These are phyloP conservation scores for Amia ocellicauda DNA, from an alignment of 2,113 vertebrate species.

Conservation along the genomic window DNA sequence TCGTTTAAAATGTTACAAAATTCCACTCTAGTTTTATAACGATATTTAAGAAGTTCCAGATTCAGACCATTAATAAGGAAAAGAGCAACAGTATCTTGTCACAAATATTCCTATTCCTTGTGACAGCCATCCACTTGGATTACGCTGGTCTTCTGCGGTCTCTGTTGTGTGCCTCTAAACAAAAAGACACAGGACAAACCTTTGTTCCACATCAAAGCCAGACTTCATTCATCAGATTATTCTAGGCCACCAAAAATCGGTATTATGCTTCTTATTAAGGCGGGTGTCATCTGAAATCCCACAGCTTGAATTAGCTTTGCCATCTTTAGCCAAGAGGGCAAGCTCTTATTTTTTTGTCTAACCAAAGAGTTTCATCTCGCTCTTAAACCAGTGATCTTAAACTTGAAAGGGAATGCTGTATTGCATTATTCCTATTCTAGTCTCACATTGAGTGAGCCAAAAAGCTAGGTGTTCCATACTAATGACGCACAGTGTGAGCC, in stretches of 20 bases:
- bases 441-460: slow-evolving; percentile 38
- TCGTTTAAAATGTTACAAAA: no score
- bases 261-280: slow-evolving; percentile 44
- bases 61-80: slow-evolving; percentile 2
- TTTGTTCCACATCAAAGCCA: slow-evolving; percentile 49
- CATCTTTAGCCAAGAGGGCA: slow-evolving; percentile 47
- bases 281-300: slow-evolving; percentile 54
- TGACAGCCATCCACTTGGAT: slow-evolving; percentile 33
- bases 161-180: slow-evolving; percentile 45
- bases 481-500: slow-evolving; percentile 38
- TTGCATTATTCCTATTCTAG: slow-evolving; percentile 56
- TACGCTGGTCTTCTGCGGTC: slow-evolving; percentile 32
- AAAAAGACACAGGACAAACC: slow-evolving; percentile 43
- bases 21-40: no score
- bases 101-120: slow-evolving; percentile 16
- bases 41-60: no score
- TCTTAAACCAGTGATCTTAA: slow-evolving; percentile 59
- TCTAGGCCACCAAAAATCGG: slow-evolving; percentile 47
- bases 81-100: slow-evolving; percentile 8
- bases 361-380: slow-evolving; percentile 52
- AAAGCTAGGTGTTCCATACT: slow-evolving; percentile 47
- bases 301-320: slow-evolving; percentile 58
- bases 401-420: slow-evolving; percentile 57
- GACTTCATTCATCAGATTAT: slow-evolving; percentile 52
- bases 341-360: slow-evolving; percentile 46